phyloP scores from a whole-genome alignment of 35 echinoderm and acorn worm genomes.

The Heliocidaris erythrogramma region DNA sequence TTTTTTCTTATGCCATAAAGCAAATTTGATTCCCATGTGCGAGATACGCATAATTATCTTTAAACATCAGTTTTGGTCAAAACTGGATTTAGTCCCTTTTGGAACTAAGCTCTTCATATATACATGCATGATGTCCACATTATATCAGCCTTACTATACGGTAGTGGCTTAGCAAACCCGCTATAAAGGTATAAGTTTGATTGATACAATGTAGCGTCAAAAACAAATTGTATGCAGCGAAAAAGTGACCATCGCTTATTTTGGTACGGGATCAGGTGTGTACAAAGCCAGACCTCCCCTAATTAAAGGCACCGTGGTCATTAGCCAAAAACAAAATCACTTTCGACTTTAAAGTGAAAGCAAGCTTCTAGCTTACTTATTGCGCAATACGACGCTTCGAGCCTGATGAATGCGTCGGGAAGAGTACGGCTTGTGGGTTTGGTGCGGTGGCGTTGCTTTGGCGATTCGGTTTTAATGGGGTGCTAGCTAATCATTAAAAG shows the following conservation, averaged over 20 bases:
- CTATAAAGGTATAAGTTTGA: not conserved
- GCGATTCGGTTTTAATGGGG: not conserved
- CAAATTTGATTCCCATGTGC: too few species aligned
- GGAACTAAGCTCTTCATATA: too few species aligned
- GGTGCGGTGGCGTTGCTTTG: not conserved
- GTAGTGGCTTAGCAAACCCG: not conserved
- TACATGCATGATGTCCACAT: too few species aligned
- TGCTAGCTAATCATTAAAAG: not conserved
- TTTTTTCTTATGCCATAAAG: too few species aligned
- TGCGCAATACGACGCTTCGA: not conserved
- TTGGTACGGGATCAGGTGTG: not conserved
- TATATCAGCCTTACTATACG: too few species aligned
- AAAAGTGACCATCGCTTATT: not conserved
- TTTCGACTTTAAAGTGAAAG: not conserved
- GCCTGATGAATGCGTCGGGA: not conserved
- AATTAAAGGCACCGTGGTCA: not conserved
- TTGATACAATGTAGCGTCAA: not conserved
- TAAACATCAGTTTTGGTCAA: too few species aligned
- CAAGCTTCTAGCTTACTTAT: not conserved
- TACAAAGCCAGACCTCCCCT: not conserved
- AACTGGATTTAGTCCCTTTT: too few species aligned
- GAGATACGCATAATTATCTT: too few species aligned
- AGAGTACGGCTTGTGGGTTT: not conserved
- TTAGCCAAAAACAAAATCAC: not conserved
- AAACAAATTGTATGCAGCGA: not conserved